phyloP scores from a whole-genome alignment of 2,113 vertebrate genomes.

The Marmota flaviventris region DNA sequence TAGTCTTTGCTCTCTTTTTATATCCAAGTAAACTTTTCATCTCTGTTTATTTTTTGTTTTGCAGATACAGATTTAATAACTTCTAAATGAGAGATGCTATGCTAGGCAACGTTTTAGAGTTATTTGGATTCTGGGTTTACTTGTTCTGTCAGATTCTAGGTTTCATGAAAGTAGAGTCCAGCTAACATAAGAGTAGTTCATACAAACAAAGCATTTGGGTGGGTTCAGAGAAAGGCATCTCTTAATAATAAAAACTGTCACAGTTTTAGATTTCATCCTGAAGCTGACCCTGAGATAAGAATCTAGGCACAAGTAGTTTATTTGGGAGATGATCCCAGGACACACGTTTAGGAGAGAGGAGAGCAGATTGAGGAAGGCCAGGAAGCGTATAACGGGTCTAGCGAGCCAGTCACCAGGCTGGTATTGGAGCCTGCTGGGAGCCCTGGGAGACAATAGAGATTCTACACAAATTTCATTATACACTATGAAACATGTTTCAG shows the following conservation, averaged over 20 bases:
- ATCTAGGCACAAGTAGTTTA: not conserved
- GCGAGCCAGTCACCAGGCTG: not conserved
- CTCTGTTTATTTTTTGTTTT: slow-evolving; percentile 27
- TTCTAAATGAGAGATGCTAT: not conserved
- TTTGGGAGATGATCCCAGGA: not conserved
- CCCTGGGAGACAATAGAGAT: not conserved
- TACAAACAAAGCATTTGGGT: not conserved
- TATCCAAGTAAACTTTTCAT: not conserved
- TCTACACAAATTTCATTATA: not conserved
- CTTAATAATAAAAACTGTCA: not conserved
- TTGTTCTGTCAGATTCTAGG: slow-evolving; percentile 14
- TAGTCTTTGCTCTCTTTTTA: slow-evolving; percentile 17
- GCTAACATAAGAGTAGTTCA: not conserved
- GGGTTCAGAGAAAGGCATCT: not conserved
- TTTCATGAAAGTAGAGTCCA: not conserved
- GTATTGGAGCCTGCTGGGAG: not conserved
- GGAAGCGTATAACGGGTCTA: not conserved
- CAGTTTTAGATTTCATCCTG: not conserved
- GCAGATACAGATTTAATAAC: not conserved
- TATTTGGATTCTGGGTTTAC: slow-evolving; percentile 18
- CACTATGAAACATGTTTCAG: not conserved
- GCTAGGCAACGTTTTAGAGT: not conserved
- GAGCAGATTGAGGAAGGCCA: not conserved
- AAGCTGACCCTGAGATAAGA: not conserved
- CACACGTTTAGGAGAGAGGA: not conserved